Evolutionary conservation across 2,797 vertebrate species (phyloP), one percentile per base, ranked within the genome.

Genomic region (Tragopan temminckii): DNA sequence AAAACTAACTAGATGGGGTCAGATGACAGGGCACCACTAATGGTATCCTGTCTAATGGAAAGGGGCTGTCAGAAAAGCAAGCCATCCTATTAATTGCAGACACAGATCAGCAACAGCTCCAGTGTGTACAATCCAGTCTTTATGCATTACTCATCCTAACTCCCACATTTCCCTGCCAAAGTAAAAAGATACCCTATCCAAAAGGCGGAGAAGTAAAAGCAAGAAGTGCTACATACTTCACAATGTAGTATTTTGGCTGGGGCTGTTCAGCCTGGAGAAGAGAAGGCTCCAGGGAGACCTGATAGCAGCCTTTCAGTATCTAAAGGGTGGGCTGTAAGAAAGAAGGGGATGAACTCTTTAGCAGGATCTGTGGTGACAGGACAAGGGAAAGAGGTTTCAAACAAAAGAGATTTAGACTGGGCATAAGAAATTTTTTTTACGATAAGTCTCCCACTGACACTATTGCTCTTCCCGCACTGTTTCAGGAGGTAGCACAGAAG

Each of bases 181-280:
- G 36, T 36, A 27, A 79, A 64, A 85, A 72, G 58, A 66, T 10
- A 35, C 2, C 35, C 58, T 55, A 58, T 38, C 62, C 46, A 69
- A 93, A 85, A 63, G 29, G 25, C 61, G 86, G 38, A 85, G 50
- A 40, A 85, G 52, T n/a, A 85, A 91, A 88, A 61, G 36, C n/a
- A 18, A 15, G 17, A 59, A 79, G 70, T 27, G 35, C 35, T 48
- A 53, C 43, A 59, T 36, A 40, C 64, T 85, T 83, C 24, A 11
- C 45, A 72, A 52, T 10, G 8, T 0, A 27, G 35, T 9, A 25
- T 45, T 89, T 74, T 55, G 53, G 31, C 18, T 55, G 31, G 31
- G 31, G 31, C 11, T 55, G 53, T n/a, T 55, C 52, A 53, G 29
- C 29, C 52, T 31, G 52, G 52, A 31, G 29, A 29, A 52, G 50